Evolutionary conservation across 2,797 vertebrate genomes (phyloP), one percentile per base, ranked within the genome.

Genomic region (Tokudaia tokunoshimensis): DNA sequence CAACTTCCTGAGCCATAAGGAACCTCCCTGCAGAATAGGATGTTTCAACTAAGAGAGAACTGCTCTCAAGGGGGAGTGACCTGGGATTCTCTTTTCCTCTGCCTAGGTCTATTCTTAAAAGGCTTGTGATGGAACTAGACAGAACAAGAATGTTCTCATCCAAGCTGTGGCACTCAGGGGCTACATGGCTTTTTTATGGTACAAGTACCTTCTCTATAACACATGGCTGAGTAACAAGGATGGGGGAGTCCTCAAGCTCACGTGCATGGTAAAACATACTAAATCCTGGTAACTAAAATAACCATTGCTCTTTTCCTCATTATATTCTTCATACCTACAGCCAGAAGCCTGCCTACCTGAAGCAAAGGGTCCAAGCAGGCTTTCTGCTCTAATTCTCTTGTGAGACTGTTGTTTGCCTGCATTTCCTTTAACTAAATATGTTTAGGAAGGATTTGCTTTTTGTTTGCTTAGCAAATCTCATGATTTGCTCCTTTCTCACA

Each of bases 381-480:
- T 7, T 1, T 86, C 63, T 37, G 31, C 31, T 20, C 22, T 9
- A 3, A 34, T 63, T 86, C 47, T 34, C 7, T 2, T 2, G 0
- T 57, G 29, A 7, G 78, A 29, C 26, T 75, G 34, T 59, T 72
- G 13, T 79, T 86, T 80, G 67, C 55, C 44, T 78, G 47, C 19
- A 79, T 20, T 10, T 22, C 44, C 67, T 92, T 82, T 74, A 85
- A 88, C 55, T 92, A 91, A 94, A 86, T 91, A 24, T 83, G 41
- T 93, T 94, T 93, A 87, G 63, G 41, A 76, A 95, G 91, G 83
- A 96, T 93, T 95, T 89, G 91, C 79, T 94, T 96, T 92, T 8
- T 93, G 83, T 96, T 96, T 97, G 91, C 93, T 88, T 89, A 96
- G 95, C 65, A 89, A 81, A 94, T 81, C 87, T 92, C 41, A 24